These are phyloP conservation scores for Panthera leo DNA, from an alignment of 2,113 vertebrate species.

Conservation along the genomic window DNA sequence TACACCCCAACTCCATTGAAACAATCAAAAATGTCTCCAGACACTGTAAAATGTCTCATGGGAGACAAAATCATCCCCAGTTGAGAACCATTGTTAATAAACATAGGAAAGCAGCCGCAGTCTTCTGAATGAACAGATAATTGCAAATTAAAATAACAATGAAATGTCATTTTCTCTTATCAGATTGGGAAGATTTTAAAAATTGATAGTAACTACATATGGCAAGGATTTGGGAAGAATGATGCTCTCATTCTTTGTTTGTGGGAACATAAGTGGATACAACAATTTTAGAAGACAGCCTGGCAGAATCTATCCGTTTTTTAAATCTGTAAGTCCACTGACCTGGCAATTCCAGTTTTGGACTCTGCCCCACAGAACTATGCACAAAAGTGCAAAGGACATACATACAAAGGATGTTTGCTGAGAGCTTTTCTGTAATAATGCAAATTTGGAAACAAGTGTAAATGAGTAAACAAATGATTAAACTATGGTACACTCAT, in stretches of 20 bases:
- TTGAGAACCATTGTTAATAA: constrained; percentile 17
- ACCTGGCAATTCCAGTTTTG: not conserved
- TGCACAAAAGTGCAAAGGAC: not conserved
- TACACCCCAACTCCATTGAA: not conserved
- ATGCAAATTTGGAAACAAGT: not conserved
- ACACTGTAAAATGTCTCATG: not conserved
- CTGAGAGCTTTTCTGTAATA: not conserved
- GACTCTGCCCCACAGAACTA: not conserved
- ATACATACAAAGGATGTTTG: not conserved
- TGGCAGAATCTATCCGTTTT: not conserved
- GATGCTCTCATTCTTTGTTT: not conserved
- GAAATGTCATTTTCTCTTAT: constrained; percentile 3
- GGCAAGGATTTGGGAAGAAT: not conserved
- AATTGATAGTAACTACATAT: not conserved
- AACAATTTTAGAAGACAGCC: not conserved
- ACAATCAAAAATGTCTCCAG: not conserved
- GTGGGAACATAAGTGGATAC: not conserved
- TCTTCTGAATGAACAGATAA: not conserved
- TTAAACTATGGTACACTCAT: not conserved
- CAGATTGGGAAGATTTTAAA: not conserved
- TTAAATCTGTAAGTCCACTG: not conserved
- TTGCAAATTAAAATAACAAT: constrained; percentile 26
- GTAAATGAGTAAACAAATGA: not conserved
- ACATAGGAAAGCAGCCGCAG: not conserved
- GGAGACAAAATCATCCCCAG: not conserved